Conservation (phyloP, 2,888 invertebrate genomes). For the Apodemia zela region DNA sequence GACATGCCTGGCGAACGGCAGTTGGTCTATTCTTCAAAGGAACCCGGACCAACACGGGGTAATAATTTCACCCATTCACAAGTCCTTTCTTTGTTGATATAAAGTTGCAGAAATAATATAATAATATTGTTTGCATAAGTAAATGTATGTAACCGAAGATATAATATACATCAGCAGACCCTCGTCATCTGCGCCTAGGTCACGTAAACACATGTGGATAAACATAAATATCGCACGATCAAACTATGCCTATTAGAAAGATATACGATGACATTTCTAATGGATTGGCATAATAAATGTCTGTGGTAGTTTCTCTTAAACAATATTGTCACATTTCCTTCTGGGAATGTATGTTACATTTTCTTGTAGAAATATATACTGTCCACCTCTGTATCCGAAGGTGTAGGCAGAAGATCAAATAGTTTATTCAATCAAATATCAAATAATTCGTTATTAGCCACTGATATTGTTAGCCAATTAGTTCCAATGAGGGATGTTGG, state of each 20-base stretch:
- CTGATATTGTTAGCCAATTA: too few species aligned
- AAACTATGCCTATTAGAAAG: constrained; percentile 24
- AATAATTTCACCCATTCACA: too few species aligned
- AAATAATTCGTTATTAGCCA: too few species aligned
- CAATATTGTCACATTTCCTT: not conserved
- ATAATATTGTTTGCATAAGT: not conserved
- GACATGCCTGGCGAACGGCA: too few species aligned
- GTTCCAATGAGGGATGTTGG: too few species aligned
- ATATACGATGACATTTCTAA: constrained; percentile 25
- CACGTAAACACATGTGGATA: constrained; percentile 16
- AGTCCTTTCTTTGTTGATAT: too few species aligned
- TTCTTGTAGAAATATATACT: not conserved
- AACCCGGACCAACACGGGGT: too few species aligned
- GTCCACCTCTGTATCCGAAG: too few species aligned
- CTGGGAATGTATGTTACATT: not conserved
- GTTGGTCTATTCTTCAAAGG: too few species aligned
- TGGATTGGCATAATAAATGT: constrained; percentile 22
- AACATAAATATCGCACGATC: constrained; percentile 27
- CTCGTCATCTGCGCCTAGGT: constrained; percentile 1
- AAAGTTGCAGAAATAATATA: too few species aligned
- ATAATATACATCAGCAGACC: not conserved
- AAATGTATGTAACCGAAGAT: not conserved
- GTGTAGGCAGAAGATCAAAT: too few species aligned
- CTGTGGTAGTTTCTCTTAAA: not conserved
- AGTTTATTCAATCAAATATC: too few species aligned